Evolutionary conservation across 2,888 invertebrate species (phyloP).

Genomic region (Archips xylosteana): DNA sequence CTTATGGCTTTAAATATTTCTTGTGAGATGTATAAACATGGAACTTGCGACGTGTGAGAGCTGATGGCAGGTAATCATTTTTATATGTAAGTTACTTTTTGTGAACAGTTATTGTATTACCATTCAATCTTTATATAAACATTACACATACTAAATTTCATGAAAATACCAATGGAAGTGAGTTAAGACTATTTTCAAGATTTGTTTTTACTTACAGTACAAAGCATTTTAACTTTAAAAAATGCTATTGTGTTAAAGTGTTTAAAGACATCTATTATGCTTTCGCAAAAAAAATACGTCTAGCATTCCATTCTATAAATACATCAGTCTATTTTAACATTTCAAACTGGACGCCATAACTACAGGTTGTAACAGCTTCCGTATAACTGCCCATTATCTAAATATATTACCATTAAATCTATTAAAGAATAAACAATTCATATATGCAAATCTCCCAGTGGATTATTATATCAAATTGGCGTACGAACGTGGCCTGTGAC

Average conservation of each 20-base stretch:
- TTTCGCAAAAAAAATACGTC: not conserved
- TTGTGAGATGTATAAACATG: not conserved
- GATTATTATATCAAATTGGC: constrained; percentile 66
- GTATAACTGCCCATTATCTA: constrained; percentile 36
- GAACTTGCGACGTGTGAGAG: not conserved
- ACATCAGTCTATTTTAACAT: not conserved
- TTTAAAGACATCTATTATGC: not conserved
- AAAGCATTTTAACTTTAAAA: no score
- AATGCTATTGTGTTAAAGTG: no score
- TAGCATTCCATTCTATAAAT: not conserved
- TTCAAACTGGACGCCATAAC: not conserved
- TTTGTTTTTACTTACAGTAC: no score
- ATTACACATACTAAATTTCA: no score
- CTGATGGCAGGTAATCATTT: not conserved
- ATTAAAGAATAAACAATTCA: constrained; percentile 41
- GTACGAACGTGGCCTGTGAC: constrained; percentile 52
- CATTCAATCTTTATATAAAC: not conserved
- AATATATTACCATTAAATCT: constrained; percentile 39
- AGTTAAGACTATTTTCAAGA: no score
- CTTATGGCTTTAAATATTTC: constrained; percentile 21
- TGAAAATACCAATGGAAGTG: no score
- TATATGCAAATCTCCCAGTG: constrained; percentile 42
- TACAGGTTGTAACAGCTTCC: constrained; percentile 22
- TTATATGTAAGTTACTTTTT: not conserved
- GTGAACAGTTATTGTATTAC: not conserved